Conservation (phyloP, 2,797 vertebrate genomes). For the Hippocampus kuda region DNA sequence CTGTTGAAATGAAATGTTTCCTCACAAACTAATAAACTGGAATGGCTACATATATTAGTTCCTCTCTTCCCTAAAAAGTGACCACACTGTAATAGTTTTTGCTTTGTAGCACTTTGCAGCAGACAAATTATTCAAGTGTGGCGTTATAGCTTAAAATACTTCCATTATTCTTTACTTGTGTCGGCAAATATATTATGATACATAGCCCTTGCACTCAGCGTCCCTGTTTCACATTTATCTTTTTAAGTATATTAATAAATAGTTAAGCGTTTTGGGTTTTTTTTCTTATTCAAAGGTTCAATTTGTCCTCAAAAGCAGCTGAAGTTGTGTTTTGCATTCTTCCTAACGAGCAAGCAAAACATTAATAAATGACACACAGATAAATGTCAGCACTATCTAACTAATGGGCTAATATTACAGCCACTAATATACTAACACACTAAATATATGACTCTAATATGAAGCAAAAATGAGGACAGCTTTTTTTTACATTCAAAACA, state of each 20-base stretch:
- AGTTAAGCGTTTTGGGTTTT: constrained; percentile 63
- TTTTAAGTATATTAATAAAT: constrained; percentile 75
- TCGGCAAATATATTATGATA: constrained; percentile 63
- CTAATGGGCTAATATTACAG: constrained; percentile 6
- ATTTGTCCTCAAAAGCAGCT: constrained; percentile 72
- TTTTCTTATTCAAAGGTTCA: constrained; percentile 61
- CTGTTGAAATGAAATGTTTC: constrained; percentile 16
- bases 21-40: constrained; percentile 26
- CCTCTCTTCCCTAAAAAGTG: constrained; percentile 66
- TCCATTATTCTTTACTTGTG: constrained; percentile 70
- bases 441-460: not conserved
- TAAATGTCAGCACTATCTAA: constrained; percentile 14
- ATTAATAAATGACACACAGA: constrained; percentile 43
- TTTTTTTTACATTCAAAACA: not conserved
- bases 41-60: constrained; percentile 60
- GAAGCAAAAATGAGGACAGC: not conserved
- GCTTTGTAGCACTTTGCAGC: constrained; percentile 67
- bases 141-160: constrained; percentile 68
- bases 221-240: constrained; percentile 69
- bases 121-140: constrained; percentile 68
- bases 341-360: constrained; percentile 59
- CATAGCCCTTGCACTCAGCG: constrained; percentile 50
- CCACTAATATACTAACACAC: not conserved
- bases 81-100: constrained; percentile 70
- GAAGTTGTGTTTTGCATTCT: constrained; percentile 70